Base-by-base conservation (phyloP, 1,140 invertebrate genomes). In the Eumeta japonica region DNA sequence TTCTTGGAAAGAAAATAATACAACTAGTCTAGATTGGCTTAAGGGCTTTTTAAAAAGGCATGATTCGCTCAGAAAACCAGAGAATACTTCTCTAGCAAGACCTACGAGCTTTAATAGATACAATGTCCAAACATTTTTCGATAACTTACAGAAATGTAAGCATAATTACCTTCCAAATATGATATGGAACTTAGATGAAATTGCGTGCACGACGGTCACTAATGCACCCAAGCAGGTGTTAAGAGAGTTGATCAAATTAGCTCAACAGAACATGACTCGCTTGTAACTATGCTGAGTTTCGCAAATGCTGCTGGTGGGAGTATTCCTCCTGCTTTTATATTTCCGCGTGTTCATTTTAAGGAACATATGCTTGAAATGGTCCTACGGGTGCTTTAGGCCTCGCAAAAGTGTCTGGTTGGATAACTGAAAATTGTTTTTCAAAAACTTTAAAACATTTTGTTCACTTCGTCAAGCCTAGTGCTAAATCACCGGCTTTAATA, bases 91-190 rank as follows among this genome's bases (percentile, higher is more conserved):
- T 12, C 12, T 30, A 12, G 10, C 28, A 4, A 30, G 67, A 34
- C 53, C 56, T 3, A 60, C 56, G 5, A 44, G 36, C 9, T 72
- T 75, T 39, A 75, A 72, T 44, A 44, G 45, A 38, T 20, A 38
- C 7, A 71, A 51, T 48, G 52, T 58, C 1, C 11, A 30, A 30
- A 30, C 5, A 30, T 9, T n/a, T n/a, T 30, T 10, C 13, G 41
- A 45, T 28, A 52, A 39, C 30, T 19, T 35, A 2, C 18, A 30
- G 41, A 36, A 28, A 1, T 41, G 44, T 1, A 39, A 38, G 11
- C 24, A 46, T 46, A 30, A 29, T 5, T 46, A 48, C 24, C 37
- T 29, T 3, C 41, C 46, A 4, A 30, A 48, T 10, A 10, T 37
- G 27, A 52, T 53, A 36, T 49, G 40, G 10, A 52, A 46, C 39